A percentile compares a stretch with the other conserved stretches of the same genome.
Evolutionary conservation across 64 coral and sea anemone genomes (phyloP).

Genomic region (Montipora cactus): DNA sequence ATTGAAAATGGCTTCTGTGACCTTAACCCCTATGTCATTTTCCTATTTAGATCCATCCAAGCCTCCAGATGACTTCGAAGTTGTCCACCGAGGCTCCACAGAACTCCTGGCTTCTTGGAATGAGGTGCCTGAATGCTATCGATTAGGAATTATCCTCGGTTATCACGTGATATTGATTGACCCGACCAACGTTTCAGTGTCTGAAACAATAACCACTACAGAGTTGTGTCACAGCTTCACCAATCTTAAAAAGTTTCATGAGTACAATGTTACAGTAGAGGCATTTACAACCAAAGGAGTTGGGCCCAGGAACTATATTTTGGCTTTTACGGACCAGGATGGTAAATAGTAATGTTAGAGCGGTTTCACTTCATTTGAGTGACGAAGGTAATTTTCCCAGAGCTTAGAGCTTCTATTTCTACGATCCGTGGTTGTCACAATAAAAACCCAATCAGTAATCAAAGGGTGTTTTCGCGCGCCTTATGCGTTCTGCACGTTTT

Average conservation of each 20-base stretch:
- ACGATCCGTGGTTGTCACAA: too few relatives aligned
- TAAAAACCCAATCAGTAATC: too few relatives aligned
- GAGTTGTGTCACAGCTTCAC: neutral
- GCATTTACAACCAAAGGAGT: slow-evolving; percentile 1
- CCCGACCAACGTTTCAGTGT: neutral
- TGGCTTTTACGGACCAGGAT: slow-evolving; percentile 14
- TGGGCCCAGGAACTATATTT: neutral
- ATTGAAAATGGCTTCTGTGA: too few relatives aligned
- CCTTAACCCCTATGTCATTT: neutral
- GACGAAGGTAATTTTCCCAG: too few relatives aligned
- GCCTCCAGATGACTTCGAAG: slow-evolving; percentile 48
- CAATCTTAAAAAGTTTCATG: slow-evolving; percentile 32
- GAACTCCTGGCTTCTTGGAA: slow-evolving; percentile 56
- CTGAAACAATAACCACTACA: neutral
- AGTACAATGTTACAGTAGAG: neutral
- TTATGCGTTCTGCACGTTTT: too few relatives aligned
- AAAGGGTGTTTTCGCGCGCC: too few relatives aligned
- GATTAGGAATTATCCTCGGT: slow-evolving; percentile 63
- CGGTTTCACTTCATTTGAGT: neutral
- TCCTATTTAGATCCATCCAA: slow-evolving; percentile 38
- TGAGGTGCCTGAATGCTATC: slow-evolving; percentile 51
- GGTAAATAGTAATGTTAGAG: neutral
- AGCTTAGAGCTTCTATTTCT: too few relatives aligned
- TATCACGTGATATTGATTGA: slow-evolving; percentile 54
- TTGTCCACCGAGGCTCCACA: slow-evolving; percentile 77